Base-by-base conservation (phyloP, 2,113 vertebrate genomes). In the Myxocyprinus asiaticus region DNA sequence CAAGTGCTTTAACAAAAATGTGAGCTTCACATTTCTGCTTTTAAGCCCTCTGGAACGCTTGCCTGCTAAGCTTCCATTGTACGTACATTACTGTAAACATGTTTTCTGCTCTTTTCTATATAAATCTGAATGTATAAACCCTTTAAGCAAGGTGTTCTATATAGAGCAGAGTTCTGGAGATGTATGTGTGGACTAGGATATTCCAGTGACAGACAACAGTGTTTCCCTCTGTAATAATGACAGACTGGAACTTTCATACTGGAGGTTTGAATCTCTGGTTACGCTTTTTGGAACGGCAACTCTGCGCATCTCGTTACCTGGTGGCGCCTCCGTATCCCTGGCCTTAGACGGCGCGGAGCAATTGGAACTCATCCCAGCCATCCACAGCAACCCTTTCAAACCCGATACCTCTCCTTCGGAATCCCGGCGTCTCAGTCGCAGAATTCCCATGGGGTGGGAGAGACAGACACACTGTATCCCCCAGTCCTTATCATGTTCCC, bases 251-350 rank as follows among this genome's bases (percentile, higher is more conserved):
- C 90, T 92, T 92, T 90, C 64, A 91, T 90, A 93, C 93, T 91
- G 85, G 90, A 89, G 90, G 94, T 94, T 91, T 81, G 92, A 77
- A 93, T 94, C 94, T 97, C 96, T 85, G 91, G 93, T 98, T 98
- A 95, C 95, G 93, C 89, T 88, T 91, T 91, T 90, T 96, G 95
- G 92, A 93, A 93, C 90, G 80, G 83, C 86, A 85, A 81, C 76
- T 85, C 90, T 88, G 87, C 89, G 89, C 93, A 94, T 84, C 95
- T 93, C 48, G 92, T 95, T 96, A 95, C 94, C 92, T 93, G 91
- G 78, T 94, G 95, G 96, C 93, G 93, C 95, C 95, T 93, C 90
- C 88, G 87, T 92, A 91, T 95, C 91, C 92, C 92, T 90, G 84
- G 86, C 86, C 88, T 92, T 92, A 95, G 94, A 94, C 92, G 88